phyloP scores from a whole-genome alignment of 2,797 vertebrate genomes.

The Xerus rutilus region DNA sequence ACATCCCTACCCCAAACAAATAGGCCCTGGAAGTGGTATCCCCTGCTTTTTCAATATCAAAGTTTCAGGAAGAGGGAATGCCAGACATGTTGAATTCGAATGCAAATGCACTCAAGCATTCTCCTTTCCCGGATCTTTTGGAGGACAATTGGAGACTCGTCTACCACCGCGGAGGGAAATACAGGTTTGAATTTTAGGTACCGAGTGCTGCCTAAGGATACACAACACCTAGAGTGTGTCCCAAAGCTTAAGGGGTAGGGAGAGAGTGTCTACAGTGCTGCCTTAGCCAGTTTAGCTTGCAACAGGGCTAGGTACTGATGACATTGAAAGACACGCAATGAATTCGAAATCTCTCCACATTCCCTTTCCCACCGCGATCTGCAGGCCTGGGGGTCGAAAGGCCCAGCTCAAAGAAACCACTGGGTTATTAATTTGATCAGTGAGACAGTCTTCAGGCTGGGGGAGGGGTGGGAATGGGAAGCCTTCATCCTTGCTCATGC shows the following conservation, averaged over 20 bases:
- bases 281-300: background rate
- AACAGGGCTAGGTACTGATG: background rate
- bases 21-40: background rate
- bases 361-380: constrained; percentile 61
- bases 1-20: background rate
- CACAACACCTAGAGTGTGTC: background rate
- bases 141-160: constrained; percentile 27
- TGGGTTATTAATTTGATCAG: constrained; percentile 73
- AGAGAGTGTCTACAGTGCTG: background rate
- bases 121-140: constrained; percentile 37
- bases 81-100: background rate
- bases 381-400: constrained; percentile 63
- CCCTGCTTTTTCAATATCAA: constrained; percentile 64
- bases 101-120: background rate
- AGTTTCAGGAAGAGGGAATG: constrained; percentile 45
- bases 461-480: constrained; percentile 71
- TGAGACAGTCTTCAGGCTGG: constrained; percentile 26
- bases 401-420: constrained; percentile 57
- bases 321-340: background rate
- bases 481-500: background rate
- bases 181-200: constrained; percentile 62
- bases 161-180: background rate
- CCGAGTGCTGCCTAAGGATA: background rate
- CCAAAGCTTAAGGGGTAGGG: background rate
- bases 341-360: constrained; percentile 9